Base-by-base conservation (phyloP, 2,888 invertebrate genomes). In the Zele albiditarsus region DNA sequence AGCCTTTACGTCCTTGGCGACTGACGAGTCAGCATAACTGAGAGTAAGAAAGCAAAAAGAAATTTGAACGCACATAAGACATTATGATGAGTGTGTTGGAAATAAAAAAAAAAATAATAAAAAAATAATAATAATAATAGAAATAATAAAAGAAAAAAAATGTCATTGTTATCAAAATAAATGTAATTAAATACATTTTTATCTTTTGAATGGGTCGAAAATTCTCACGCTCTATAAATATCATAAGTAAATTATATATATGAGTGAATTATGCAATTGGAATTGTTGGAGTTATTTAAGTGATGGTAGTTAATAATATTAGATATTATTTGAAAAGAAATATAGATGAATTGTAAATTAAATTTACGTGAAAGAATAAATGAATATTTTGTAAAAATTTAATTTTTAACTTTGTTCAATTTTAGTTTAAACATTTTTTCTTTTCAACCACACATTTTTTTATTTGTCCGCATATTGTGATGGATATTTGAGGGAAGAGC, bases 121-220 rank as follows among this genome's bases (percentile, higher is more conserved):
- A 23, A 53, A 4, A 53, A 53, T 5, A n/a, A n/a, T 42, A 42
- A 12, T 10, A 42, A 10, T 4, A 42, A 42, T 42, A 10, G 12
- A 10, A 42, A 42, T 65, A 12, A 20, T 23, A 38, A 25, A 14
- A 20, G 65, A 53, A 53, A 23, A 23, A 53, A 31, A 53, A 57
- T 20, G 1, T 53, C 68, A 49, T 23, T 57, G 53, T 68, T 53
- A 68, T 53, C 68, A 68, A 31, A 31, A 28, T 53, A 28, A 31
- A 53, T 53, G 68, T 53, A 68, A 49, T 31, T 28, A 31, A 68
- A 53, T 57, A 23, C 53, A 68, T 53, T 53, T 53, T 68, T 68
- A 67, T 63, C 67, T 67, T 31, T 68, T 27, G 20, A 33, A 27
- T 68, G 6, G n/a, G n/a, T 23, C 3, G 28, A 68, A 31, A n/a